Evolutionary conservation across 2,797 vertebrate species (phyloP).

Genomic region (Cuculus canorus): DNA sequence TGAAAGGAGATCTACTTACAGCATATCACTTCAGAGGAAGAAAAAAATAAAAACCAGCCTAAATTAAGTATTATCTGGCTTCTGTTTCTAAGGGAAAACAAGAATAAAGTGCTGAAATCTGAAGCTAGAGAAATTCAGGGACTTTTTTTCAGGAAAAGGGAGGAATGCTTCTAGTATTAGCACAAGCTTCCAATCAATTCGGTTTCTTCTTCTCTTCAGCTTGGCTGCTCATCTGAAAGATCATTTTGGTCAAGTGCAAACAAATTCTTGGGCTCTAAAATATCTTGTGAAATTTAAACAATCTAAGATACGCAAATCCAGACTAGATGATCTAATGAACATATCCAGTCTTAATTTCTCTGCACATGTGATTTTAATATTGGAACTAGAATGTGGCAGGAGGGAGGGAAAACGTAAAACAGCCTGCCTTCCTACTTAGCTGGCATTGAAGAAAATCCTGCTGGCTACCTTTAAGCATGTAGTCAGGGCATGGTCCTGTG

Average conservation of each 20-base stretch:
- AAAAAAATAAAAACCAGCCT: neutral
- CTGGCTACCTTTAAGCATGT: neutral
- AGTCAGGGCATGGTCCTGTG: neutral
- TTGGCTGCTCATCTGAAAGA: neutral
- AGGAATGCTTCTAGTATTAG: neutral
- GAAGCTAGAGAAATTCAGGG: neutral
- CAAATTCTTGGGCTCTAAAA: neutral
- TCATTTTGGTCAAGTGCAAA: neutral
- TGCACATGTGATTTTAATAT: neutral
- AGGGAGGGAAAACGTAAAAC: neutral
- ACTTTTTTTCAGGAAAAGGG: neutral
- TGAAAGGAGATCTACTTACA: neutral
- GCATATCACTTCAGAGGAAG: neutral
- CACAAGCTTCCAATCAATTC: neutral
- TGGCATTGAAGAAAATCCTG: neutral
- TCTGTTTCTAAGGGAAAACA: neutral
- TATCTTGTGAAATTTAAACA: neutral
- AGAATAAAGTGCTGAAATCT: neutral
- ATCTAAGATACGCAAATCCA: neutral
- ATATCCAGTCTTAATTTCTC: neutral
- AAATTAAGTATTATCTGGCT: neutral
- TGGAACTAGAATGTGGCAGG: neutral
- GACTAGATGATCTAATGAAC: neutral
- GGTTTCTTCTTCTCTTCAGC: neutral
- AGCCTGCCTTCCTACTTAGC: neutral